Percentiles rank a stretch among this genome's conserved stretches.
Evolutionary conservation across 2,113 vertebrate species (phyloP).

Genomic region (Cryptotis parvus): DNA sequence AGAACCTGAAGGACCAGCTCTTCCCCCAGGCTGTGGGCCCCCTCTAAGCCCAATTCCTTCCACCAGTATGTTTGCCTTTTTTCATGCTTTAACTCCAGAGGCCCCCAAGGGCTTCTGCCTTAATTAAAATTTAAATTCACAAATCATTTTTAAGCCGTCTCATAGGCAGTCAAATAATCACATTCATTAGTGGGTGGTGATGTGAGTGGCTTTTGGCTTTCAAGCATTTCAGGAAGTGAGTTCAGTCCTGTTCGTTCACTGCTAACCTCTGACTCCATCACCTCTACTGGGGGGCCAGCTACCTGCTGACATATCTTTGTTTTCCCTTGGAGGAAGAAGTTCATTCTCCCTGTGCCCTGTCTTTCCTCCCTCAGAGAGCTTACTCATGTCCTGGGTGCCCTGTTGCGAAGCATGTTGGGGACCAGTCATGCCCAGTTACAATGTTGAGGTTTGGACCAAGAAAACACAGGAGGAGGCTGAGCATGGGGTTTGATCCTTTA

Average conservation of each 20-base stretch:
- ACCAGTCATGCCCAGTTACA: not conserved
- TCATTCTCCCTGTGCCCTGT: not conserved
- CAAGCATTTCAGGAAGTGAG: constrained; percentile 50
- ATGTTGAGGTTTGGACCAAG: not conserved
- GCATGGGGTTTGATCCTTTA: too few species aligned
- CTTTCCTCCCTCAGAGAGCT: not conserved
- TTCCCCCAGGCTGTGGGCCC: constrained; percentile 57
- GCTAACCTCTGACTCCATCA: constrained; percentile 23
- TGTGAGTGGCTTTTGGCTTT: constrained; percentile 73
- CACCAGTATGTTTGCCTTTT: constrained; percentile 72
- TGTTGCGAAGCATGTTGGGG: not conserved
- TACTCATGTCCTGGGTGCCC: not conserved
- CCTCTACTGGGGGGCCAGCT: not conserved
- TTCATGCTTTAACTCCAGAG: constrained; percentile 80
- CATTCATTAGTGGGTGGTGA: constrained; percentile 74
- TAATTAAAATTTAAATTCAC: constrained; percentile 89
- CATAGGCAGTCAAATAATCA: constrained; percentile 84
- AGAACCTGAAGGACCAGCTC: constrained; percentile 44
- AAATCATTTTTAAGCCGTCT: constrained; percentile 85
- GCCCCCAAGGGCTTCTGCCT: constrained; percentile 78
- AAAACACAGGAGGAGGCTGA: not conserved
- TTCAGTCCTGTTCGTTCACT: not conserved
- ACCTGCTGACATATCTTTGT: not conserved
- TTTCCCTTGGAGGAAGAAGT: not conserved
- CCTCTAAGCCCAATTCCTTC: constrained; percentile 71